These are phyloP conservation scores for Synchiropus splendidus DNA, from an alignment of 2,113 vertebrate genomes.

Conservation along the genomic window DNA sequence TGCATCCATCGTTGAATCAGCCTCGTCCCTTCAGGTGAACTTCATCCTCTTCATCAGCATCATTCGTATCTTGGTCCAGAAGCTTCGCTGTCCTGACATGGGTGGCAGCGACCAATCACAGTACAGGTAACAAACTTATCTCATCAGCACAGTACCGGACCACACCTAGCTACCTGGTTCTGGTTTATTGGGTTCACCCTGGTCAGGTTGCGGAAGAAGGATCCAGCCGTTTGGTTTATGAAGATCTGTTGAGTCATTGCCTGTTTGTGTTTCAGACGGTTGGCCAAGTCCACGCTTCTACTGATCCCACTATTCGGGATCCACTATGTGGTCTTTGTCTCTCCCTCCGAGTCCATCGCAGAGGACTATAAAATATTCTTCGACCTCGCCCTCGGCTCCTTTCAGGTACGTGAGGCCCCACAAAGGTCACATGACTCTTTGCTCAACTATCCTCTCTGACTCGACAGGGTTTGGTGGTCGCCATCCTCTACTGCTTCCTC, in stretches of 20 bases:
- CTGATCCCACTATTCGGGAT: conserved; percentile 86
- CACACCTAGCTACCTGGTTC: no score
- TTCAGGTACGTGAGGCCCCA: conserved; percentile 69
- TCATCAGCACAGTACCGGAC: no score
- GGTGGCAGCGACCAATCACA: conserved; percentile 77
- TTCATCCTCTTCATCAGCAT: conserved; percentile 88
- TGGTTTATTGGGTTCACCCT: no score
- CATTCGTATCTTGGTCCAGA: conserved; percentile 86
- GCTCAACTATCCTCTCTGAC: background rate
- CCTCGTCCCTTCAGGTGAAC: conserved; percentile 72
- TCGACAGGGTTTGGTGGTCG: conserved; percentile 77
- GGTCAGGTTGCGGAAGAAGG: no score
- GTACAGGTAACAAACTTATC: conserved; percentile 61
- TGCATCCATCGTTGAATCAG: background rate
- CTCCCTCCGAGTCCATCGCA: conserved; percentile 62
- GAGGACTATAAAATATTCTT: conserved; percentile 78
- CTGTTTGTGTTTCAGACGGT: conserved; percentile 62
- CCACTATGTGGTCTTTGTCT: conserved; percentile 82
- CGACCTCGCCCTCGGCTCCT: conserved; percentile 82
- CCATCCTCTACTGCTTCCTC: conserved; percentile 82
- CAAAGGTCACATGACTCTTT: background rate
- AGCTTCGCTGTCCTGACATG: conserved; percentile 84
- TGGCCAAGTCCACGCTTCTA: conserved; percentile 84
- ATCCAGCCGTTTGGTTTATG: no score
- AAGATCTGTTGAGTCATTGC: background rate